Base-by-base conservation (phyloP, 1,140 invertebrate species). In the Cyclina sinensis region DNA sequence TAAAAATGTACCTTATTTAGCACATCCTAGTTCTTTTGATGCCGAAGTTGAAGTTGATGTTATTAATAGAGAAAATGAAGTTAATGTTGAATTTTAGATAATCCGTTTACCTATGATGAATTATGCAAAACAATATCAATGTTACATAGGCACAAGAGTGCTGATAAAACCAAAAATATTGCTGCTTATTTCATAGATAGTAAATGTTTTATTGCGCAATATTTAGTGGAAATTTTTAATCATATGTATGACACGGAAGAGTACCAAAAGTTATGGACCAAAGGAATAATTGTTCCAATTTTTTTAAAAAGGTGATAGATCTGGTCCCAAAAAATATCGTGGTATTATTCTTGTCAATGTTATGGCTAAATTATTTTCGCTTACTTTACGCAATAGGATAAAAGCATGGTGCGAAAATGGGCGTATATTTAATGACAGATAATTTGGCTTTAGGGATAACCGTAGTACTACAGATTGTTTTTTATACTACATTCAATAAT, bases 101-200 rank as follows among this genome's bases (percentile, higher is more conserved):
- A 14, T 43, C 43, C 43, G 4, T 43, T 43, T 43, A 7, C 43
- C 5, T 18, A 1, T 24, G 73, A 76, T 21, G 32, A 76, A 76
- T 18, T 76, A 39, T 39, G 32, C 14, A 76, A 35, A 76, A 46
- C 73, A 1, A 76, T 76, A 14, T 39, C 32, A 18, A 76, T 24
- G 3, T 39, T 76, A 43, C 32, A 76, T 18, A 35, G 73, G 18
- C 27, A 76, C 37, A 76, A 76, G 37, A 46, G 73, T 37, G 24
- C 24, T 76, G 39, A 76, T 24, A 32, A 35, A 12, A 24, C 24
- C 0, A 18, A n/a, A 12, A 76, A 76, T 76, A 32, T 76, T 32
- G 73, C 73, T 16, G 73, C 32, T 39, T 76, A 35, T 43, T 76
- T 76, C 35, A 76, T 76, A 35, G 73, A 76, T 35, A 39, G 32